Conservation (phyloP, 2,113 vertebrate species). For the Machaerirhynchus nigripectus region DNA sequence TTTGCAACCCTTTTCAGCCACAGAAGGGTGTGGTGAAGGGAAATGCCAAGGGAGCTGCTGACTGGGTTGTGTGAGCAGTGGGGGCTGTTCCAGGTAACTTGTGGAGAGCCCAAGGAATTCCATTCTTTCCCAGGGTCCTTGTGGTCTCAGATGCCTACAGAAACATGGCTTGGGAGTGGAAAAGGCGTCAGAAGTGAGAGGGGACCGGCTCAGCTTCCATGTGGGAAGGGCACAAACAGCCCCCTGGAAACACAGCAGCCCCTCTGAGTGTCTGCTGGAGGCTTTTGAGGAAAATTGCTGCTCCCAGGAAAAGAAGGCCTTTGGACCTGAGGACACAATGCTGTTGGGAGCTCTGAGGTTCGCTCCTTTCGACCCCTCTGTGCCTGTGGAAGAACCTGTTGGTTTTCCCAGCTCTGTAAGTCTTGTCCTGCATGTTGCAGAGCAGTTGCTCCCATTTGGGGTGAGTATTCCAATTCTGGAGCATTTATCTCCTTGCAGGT, state of each 20-base stretch:
- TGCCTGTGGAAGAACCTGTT: background rate
- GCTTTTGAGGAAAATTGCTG: background rate
- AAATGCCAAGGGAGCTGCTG: background rate
- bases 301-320: fast-evolving
- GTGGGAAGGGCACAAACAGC: background rate
- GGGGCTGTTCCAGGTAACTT: background rate
- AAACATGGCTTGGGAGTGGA: background rate
- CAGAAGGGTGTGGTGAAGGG: background rate
- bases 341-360: background rate
- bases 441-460: background rate
- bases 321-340: background rate
- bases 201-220: background rate
- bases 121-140: background rate
- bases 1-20: background rate
- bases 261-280: background rate
- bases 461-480: background rate
- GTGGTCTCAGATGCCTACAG: background rate
- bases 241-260: background rate
- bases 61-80: too few species aligned
- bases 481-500: background rate
- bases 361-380: background rate
- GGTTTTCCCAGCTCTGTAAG: background rate
- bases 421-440: background rate
- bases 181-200: background rate
- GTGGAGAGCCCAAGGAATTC: background rate